phyloP scores from a whole-genome alignment of 2,888 invertebrate genomes.

The Phaonia tiefii region DNA sequence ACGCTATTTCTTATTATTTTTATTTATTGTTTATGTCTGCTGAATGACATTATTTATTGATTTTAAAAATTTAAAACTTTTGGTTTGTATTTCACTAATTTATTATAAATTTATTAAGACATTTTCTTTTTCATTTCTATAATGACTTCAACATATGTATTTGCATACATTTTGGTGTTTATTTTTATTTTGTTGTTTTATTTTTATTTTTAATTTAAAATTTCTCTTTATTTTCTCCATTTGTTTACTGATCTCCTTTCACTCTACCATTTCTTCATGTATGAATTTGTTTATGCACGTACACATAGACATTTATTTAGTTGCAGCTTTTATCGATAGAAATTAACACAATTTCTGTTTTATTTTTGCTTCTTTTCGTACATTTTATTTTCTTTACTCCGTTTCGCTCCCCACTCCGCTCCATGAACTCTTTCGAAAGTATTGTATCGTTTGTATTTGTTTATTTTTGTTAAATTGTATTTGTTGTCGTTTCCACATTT shows the following conservation, averaged over 20 bases:
- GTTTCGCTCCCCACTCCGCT: constrained; percentile 25
- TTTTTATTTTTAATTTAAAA: background rate
- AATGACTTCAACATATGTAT: background rate
- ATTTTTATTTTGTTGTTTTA: constrained; percentile 2
- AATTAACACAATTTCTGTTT: background rate
- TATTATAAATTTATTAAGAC: too few relatives aligned
- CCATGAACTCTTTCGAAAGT: constrained; percentile 20
- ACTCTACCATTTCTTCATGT: background rate
- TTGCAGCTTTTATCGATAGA: too few relatives aligned
- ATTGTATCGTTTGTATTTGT: constrained; percentile 18
- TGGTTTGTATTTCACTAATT: too few relatives aligned
- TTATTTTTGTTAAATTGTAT: constrained; percentile 10
- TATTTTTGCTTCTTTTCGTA: background rate
- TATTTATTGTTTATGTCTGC: too few relatives aligned
- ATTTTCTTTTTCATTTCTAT: too few relatives aligned
- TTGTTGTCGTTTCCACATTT: background rate
- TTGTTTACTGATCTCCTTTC: background rate
- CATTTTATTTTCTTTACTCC: constrained; percentile 23
- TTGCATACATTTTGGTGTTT: constrained; percentile 1
- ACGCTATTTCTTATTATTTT: too few relatives aligned
- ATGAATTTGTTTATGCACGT: too few relatives aligned
- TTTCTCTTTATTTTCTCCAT: background rate
- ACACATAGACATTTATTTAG: too few relatives aligned
- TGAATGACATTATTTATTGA: too few relatives aligned
- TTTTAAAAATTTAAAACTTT: too few relatives aligned